These are phyloP conservation scores for Malacoraja senta DNA, from an alignment of 2,797 vertebrate species.

Conservation along the genomic window DNA sequence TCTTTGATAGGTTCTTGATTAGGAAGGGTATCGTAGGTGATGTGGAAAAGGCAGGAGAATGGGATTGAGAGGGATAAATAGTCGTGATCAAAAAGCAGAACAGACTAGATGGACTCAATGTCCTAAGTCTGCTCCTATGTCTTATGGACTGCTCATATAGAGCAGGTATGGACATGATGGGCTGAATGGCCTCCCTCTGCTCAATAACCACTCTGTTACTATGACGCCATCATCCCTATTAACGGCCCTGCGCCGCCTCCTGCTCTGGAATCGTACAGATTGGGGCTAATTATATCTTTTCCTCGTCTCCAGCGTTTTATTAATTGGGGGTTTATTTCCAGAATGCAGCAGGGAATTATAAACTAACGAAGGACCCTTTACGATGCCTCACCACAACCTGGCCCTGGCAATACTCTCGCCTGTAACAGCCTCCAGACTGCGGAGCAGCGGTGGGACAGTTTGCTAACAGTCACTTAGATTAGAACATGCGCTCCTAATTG, in stretches of 20 bases:
- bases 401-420: neutral
- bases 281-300: neutral
- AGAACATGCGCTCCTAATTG: constrained; percentile 44
- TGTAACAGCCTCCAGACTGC: neutral
- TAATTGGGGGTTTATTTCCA: constrained; percentile 20
- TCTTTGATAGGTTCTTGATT: too few relatives aligned
- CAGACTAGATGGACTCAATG: too few relatives aligned
- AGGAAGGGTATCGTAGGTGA: too few relatives aligned
- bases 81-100: too few relatives aligned
- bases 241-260: neutral
- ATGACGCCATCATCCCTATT: too few relatives aligned
- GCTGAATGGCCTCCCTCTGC: too few relatives aligned
- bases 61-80: too few relatives aligned
- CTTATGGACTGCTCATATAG: too few relatives aligned
- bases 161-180: too few relatives aligned
- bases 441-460: neutral
- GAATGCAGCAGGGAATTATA: constrained; percentile 10
- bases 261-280: neutral
- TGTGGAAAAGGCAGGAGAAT: too few relatives aligned
- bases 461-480: neutral
- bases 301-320: neutral
- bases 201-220: too few relatives aligned
- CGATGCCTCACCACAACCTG: neutral
- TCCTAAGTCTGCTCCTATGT: too few relatives aligned
- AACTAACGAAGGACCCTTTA: neutral